These are phyloP conservation scores for Bovichtus diacanthus DNA, from an alignment of 2,797 vertebrate species.

Conservation along the genomic window DNA sequence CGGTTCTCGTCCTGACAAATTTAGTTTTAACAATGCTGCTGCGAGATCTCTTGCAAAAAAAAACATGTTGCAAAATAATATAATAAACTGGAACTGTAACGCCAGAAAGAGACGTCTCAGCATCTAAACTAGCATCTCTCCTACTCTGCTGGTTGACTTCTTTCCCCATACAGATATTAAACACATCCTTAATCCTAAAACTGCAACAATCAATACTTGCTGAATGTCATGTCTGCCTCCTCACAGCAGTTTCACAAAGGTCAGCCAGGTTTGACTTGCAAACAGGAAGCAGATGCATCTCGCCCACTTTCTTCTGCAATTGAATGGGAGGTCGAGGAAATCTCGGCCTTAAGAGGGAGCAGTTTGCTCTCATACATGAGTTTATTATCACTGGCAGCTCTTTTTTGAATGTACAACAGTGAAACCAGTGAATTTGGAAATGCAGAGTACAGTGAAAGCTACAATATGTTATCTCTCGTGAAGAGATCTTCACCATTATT, in stretches of 20 bases:
- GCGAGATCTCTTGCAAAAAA: background rate
- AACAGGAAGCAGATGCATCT: background rate
- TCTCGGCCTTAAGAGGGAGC: background rate
- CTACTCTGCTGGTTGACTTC: background rate
- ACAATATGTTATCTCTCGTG: no score
- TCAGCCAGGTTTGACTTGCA: background rate
- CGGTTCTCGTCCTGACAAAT: no score
- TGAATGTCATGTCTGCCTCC: background rate
- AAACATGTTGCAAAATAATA: background rate
- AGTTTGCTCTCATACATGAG: background rate
- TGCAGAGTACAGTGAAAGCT: no score
- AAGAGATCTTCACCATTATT: background rate
- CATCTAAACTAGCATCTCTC: background rate
- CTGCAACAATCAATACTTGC: background rate
- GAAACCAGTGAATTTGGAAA: background rate
- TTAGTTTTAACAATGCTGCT: background rate
- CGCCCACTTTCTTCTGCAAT: background rate
- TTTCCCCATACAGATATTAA: background rate
- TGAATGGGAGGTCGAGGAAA: background rate
- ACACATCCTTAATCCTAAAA: background rate
- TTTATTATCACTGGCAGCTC: constrained; percentile 1
- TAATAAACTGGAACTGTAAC: background rate
- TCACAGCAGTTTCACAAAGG: background rate
- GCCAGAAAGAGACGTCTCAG: background rate
- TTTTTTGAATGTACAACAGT: constrained; percentile 14